phyloP scores from a whole-genome alignment of 2,888 invertebrate genomes.

The Nemoura dubitans region DNA sequence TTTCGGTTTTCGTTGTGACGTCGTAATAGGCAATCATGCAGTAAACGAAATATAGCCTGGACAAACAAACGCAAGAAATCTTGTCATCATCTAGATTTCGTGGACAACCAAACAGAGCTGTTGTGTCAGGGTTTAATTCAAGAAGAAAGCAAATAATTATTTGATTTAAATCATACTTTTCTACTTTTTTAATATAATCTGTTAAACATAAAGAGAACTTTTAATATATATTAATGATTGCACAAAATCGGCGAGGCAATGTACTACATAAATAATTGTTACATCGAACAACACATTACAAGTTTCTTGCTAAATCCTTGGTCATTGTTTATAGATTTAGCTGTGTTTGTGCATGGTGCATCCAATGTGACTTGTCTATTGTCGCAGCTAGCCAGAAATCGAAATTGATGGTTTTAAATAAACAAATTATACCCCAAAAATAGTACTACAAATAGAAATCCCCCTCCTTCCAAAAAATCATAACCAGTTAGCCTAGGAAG shows the following conservation, averaged over 20 bases:
- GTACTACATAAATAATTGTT: not conserved
- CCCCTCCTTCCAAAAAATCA: not conserved
- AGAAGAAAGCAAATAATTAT: not conserved
- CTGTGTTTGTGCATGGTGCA: not conserved
- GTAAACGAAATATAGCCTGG: too few relatives aligned
- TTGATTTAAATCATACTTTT: conserved; percentile 44
- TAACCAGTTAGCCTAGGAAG: too few relatives aligned
- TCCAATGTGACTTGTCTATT: too few relatives aligned
- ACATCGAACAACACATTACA: not conserved
- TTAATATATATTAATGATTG: conserved; percentile 47
- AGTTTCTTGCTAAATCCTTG: not conserved
- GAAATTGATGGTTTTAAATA: not conserved
- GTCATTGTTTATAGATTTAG: not conserved
- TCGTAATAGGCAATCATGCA: too few relatives aligned
- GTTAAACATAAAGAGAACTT: conserved; percentile 49
- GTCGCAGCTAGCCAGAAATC: not conserved
- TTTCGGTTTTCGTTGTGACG: too few relatives aligned
- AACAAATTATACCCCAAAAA: not conserved
- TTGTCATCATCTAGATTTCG: too few relatives aligned
- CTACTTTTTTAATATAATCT: not conserved
- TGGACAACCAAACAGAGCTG: too few relatives aligned
- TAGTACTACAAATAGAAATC: too few relatives aligned
- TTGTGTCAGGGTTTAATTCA: not conserved
- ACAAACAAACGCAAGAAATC: too few relatives aligned
- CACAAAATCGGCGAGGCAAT: conserved; percentile 42